Evolutionary conservation across 2,888 invertebrate genomes (phyloP).

Genomic region (Brenthis daphne): DNA sequence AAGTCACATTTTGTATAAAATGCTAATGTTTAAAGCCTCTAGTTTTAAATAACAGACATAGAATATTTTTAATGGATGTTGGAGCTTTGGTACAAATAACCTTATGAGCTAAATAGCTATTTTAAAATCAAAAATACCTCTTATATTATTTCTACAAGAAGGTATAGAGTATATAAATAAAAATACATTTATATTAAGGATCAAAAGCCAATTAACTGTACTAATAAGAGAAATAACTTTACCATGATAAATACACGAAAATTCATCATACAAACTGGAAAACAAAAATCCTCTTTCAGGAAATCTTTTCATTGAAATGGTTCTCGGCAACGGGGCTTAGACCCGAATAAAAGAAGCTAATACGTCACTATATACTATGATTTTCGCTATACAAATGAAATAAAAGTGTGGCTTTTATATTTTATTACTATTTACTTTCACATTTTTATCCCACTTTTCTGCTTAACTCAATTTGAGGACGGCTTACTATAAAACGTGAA

Average conservation of each 20-base stretch:
- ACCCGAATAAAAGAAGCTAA: constrained; percentile 10
- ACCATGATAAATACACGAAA: neutral
- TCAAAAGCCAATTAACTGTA: neutral
- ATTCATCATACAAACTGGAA: neutral
- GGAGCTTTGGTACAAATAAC: no score
- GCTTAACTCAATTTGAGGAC: no score
- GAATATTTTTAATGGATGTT: neutral
- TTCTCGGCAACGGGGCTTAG: neutral
- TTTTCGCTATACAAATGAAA: constrained; percentile 1
- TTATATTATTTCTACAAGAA: no score
- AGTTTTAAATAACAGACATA: neutral
- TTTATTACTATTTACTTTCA: no score
- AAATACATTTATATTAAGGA: neutral
- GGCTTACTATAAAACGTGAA: no score
- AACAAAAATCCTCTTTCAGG: constrained; percentile 16
- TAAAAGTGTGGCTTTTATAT: neutral
- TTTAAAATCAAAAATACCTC: no score
- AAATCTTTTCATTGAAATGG: constrained; percentile 6
- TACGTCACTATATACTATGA: neutral
- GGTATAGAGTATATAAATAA: no score
- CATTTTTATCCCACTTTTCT: no score
- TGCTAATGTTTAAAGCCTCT: neutral
- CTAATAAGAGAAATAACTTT: constrained; percentile 6
- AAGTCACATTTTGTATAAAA: neutral
- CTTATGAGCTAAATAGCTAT: no score